These are phyloP conservation scores for Euproctis similis DNA, from an alignment of 2,888 invertebrate species.

Conservation along the genomic window DNA sequence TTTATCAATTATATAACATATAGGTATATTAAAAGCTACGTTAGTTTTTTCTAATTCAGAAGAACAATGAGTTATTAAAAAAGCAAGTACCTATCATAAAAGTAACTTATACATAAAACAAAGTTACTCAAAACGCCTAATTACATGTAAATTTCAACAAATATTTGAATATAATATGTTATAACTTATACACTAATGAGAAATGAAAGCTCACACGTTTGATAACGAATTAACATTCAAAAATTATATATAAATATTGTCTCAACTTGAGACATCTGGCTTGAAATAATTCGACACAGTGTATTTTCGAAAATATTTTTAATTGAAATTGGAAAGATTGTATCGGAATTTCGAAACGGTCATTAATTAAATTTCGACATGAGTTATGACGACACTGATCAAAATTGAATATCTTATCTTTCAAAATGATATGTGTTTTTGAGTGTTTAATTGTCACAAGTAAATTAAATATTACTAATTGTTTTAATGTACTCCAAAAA, in stretches of 20 bases:
- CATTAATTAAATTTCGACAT: not conserved
- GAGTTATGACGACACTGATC: not conserved
- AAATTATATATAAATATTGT: not conserved
- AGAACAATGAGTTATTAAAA: too few relatives aligned
- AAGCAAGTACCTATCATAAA: too few relatives aligned
- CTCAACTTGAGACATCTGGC: not conserved
- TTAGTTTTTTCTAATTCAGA: too few relatives aligned
- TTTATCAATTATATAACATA: too few relatives aligned
- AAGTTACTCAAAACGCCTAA: too few relatives aligned
- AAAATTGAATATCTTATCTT: not conserved
- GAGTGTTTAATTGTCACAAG: too few relatives aligned
- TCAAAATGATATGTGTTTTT: too few relatives aligned
- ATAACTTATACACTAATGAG: not conserved
- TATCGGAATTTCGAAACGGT: not conserved
- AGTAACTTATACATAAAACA: too few relatives aligned
- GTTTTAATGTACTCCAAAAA: too few relatives aligned
- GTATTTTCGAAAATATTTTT: not conserved
- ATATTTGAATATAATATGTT: slow-evolving; percentile 2
- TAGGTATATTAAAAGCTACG: too few relatives aligned
- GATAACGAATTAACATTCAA: not conserved
- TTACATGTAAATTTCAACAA: not conserved
- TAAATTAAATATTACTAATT: too few relatives aligned
- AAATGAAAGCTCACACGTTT: not conserved
- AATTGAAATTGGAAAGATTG: not conserved
- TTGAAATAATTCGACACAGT: not conserved